These are phyloP conservation scores for Nipponacmea schrenckii DNA, from an alignment of 2,888 invertebrate species.

Conservation along the genomic window DNA sequence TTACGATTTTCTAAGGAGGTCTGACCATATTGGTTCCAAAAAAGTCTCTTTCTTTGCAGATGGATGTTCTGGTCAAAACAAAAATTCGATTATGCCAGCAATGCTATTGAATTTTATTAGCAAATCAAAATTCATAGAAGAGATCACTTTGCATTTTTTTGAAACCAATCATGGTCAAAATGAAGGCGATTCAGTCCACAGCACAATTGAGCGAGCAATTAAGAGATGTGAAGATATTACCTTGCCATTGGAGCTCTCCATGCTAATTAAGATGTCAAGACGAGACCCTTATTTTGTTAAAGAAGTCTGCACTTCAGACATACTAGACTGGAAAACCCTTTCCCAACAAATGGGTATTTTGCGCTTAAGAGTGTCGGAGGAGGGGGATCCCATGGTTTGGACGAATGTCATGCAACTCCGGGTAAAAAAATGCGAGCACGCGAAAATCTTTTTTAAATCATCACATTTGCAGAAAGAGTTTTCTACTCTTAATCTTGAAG, in stretches of 20 bases:
- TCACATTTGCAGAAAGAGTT: neutral
- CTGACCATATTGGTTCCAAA: neutral
- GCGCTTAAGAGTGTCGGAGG: slow-evolving; percentile 6
- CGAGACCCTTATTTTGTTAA: slow-evolving; percentile 4
- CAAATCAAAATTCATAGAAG: slow-evolving; percentile 8
- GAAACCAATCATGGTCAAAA: slow-evolving; percentile 14
- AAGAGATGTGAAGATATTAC: neutral
- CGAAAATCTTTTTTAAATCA: slow-evolving; percentile 3
- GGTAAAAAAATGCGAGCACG: neutral
- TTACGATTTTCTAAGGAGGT: neutral
- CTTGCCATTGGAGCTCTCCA: neutral
- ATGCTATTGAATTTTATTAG: slow-evolving; percentile 8
- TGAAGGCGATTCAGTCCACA: slow-evolving; percentile 10
- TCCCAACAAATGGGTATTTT: slow-evolving; percentile 1
- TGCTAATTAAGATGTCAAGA: slow-evolving; percentile 6
- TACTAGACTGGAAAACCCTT: slow-evolving; percentile 6
- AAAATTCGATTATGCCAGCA: slow-evolving; percentile 12
- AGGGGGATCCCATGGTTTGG: neutral
- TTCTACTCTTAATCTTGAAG: neutral
- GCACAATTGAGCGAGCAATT: neutral
- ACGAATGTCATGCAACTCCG: neutral
- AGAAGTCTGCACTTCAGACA: slow-evolving; percentile 9
- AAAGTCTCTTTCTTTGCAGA: slow-evolving; percentile 11
- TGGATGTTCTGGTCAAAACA: slow-evolving; percentile 15
- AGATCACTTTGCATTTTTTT: slow-evolving; percentile 5